Base-by-base conservation (phyloP, 2,888 invertebrate species). In the Leptopterna dolabrata region DNA sequence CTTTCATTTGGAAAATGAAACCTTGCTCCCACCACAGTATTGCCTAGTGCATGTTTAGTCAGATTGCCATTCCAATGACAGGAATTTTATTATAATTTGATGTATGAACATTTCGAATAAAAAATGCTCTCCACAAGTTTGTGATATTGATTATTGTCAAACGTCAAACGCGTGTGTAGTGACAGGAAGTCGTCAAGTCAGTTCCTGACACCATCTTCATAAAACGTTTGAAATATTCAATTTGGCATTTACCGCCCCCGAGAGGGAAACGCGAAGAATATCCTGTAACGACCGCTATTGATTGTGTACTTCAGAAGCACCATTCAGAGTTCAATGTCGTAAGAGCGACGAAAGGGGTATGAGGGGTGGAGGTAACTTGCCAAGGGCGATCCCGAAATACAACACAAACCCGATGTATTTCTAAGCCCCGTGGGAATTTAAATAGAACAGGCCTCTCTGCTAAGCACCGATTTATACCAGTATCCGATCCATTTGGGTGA, bases 331-430 rank as follows among this genome's bases (percentile, higher is more conserved):
- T 63, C 63, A 63, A 55, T 63, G 63, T 63, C 63, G 13, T 63
- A 27, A 63, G 19, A 51, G n/a, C 36, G 36, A n/a, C 11, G 55
- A 19, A 55, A 19, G 14, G 55, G 55, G 1, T 3, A 55, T 36
- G 24, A 63, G 78, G 78, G 45, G 36, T 36, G 76, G 24, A 24
- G 36, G 41, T 45, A 43, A 78, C 78, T 45, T 45, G 83, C 83
- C 83, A 83, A 83, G 83, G 83, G 83, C 70, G 83, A 43, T 63
- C 83, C 83, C 55, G 36, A 83, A 83, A 83, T 83, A 83, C 71
- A 70, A 55, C 81, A 78, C 78, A 70, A 83, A 63, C 83, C 71
- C 83, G 63, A 70, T 70, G 71, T 83, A 83, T 83, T 70, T 70
- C 71, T 19, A 78, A 78, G 78, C 78, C 45, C 78, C 78, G 78